Evolutionary conservation across 2,113 vertebrate genomes (phyloP).

Genomic region (Asarcornis scutulata): DNA sequence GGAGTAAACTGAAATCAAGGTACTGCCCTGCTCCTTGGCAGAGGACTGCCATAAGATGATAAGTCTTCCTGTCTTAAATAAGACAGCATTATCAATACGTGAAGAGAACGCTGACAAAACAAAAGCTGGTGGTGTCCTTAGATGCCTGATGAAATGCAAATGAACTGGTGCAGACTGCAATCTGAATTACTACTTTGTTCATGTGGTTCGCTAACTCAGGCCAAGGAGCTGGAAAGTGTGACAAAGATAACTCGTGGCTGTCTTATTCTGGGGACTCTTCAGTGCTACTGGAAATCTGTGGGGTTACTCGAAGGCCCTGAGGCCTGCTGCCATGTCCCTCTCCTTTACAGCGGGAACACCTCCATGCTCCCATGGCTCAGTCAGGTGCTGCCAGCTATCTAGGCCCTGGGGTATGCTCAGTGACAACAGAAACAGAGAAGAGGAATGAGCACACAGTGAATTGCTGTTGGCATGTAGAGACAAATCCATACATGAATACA

Average conservation of each 20-base stretch:
- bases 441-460: not conserved
- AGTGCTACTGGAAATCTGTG: not conserved
- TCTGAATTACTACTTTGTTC: not conserved
- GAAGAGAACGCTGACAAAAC: not conserved
- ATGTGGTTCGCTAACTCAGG: accelerated
- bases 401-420: not conserved
- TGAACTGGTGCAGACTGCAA: not conserved
- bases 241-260: not conserved
- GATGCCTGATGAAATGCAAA: not conserved
- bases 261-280: not conserved
- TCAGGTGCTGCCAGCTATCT: not conserved
- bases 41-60: not conserved
- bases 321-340: not conserved
- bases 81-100: not conserved
- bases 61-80: not conserved
- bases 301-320: not conserved
- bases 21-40: not conserved
- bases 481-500: not conserved
- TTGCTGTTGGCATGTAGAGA: not conserved
- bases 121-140: not conserved
- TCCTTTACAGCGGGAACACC: not conserved
- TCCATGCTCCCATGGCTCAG: not conserved
- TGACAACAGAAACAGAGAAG: accelerated
- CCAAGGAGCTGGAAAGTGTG: not conserved
- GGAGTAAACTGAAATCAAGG: not conserved